These are phyloP conservation scores for Rhynchonycteris naso DNA, from an alignment of 2,797 vertebrate species.

Conservation along the genomic window DNA sequence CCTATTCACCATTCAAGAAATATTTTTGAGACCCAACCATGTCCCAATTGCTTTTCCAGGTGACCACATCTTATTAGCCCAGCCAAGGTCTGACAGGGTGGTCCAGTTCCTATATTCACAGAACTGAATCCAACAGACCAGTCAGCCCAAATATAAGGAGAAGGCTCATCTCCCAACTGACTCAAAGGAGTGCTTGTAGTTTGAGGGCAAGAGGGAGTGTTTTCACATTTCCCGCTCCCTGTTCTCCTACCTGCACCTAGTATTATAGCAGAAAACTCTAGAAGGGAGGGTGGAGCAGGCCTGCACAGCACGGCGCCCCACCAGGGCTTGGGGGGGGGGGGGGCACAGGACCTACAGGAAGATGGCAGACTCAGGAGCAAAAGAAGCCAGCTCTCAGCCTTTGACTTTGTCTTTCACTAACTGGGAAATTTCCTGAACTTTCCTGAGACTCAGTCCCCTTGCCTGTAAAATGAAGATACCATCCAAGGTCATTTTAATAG, in stretches of 20 bases:
- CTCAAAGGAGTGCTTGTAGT: neutral
- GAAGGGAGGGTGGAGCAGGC: neutral
- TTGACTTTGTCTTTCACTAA: neutral
- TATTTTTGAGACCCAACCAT: neutral
- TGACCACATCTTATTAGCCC: neutral
- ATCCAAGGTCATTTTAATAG: neutral
- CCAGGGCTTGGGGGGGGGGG: neutral
- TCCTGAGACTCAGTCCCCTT: neutral
- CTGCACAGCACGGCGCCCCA: neutral
- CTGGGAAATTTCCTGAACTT: neutral
- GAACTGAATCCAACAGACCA: neutral
- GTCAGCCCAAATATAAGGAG: neutral
- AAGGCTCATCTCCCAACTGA: neutral
- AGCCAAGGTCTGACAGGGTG: neutral
- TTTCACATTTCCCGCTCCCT: neutral
- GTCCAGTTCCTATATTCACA: neutral
- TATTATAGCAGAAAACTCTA: neutral
- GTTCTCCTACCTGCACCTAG: neutral
- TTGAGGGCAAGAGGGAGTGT: neutral
- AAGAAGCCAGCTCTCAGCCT: neutral
- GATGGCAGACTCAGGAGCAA: neutral
- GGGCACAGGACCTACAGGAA: accelerated
- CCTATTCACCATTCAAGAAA: neutral
- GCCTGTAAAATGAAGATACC: neutral
- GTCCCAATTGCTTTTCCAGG: neutral